Evolutionary conservation across 2,113 vertebrate species (phyloP).

Genomic region (Melanerpes aurifrons): DNA sequence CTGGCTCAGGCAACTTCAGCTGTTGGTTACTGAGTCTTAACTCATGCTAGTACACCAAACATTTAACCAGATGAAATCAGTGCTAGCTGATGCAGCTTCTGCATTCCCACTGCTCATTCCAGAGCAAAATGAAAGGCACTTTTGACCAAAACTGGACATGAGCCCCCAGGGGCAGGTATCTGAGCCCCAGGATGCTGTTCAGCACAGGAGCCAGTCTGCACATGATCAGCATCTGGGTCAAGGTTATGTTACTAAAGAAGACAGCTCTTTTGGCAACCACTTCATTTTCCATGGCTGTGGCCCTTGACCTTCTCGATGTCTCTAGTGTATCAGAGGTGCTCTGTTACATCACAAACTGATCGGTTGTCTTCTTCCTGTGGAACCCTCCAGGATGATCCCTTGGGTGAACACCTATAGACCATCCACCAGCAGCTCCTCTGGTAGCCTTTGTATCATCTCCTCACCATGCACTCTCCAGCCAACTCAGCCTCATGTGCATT

Average conservation of each 20-base stretch:
- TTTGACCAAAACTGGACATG: neutral
- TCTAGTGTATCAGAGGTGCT: neutral
- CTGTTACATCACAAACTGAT: neutral
- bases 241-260: neutral
- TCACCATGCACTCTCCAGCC: neutral
- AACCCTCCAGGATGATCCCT: neutral
- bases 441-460: neutral
- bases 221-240: neutral
- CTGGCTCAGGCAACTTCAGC: neutral
- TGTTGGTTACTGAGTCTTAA: slow-evolving; percentile 24
- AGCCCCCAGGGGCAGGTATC: neutral
- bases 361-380: neutral
- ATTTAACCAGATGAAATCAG: neutral
- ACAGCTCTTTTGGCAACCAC: neutral
- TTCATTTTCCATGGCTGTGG: neutral
- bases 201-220: neutral
- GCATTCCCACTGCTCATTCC: neutral
- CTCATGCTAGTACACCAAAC: neutral
- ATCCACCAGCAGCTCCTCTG: neutral
- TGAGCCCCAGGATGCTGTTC: neutral
- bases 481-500: neutral
- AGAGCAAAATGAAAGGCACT: slow-evolving; percentile 40
- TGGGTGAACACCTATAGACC: neutral
- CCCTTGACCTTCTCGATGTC: neutral
- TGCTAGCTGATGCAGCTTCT: neutral